Evolutionary conservation across 2,113 vertebrate species (phyloP).

Genomic region (Stercorarius parasiticus): DNA sequence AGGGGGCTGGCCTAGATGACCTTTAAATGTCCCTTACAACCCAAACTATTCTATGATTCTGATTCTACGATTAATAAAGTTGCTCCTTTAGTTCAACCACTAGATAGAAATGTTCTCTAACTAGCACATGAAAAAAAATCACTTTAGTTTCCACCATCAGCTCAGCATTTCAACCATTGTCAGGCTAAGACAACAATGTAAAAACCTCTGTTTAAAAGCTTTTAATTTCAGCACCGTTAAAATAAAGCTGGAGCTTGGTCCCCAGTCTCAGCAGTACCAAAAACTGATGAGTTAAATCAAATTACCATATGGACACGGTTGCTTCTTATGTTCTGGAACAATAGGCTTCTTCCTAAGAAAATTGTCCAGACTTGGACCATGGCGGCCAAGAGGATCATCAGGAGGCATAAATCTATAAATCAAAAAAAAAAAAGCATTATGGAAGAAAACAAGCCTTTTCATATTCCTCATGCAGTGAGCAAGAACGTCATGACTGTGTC

Average conservation of each 20-base stretch:
- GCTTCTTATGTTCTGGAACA: constrained; percentile 95
- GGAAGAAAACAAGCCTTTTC: not conserved
- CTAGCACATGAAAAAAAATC: not conserved
- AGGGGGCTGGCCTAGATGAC: not conserved
- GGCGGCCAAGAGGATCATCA: constrained; percentile 94
- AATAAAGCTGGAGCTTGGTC: not conserved
- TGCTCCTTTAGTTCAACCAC: not conserved
- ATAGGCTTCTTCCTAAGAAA: constrained; percentile 94
- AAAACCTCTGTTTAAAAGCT: not conserved
- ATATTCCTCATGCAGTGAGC: not conserved
- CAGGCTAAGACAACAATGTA: not conserved
- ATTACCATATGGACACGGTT: constrained; percentile 95
- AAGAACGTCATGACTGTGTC: not conserved
- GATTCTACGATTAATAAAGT: not conserved
- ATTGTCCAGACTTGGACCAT: constrained; percentile 95
- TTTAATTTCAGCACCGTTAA: not conserved
- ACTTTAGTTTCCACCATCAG: not conserved
- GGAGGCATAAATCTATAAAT: constrained; percentile 92
- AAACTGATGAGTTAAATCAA: not conserved
- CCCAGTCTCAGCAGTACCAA: not conserved
- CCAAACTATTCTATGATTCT: not conserved
- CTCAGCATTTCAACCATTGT: not conserved
- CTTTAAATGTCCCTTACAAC: not conserved
- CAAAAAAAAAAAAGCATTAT: not conserved
- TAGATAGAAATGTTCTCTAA: not conserved